Percentiles rank a stretch among this genome's conserved stretches.
These are phyloP conservation scores for Bombus turneri DNA, from an alignment of 1,140 invertebrate species.

Conservation along the genomic window DNA sequence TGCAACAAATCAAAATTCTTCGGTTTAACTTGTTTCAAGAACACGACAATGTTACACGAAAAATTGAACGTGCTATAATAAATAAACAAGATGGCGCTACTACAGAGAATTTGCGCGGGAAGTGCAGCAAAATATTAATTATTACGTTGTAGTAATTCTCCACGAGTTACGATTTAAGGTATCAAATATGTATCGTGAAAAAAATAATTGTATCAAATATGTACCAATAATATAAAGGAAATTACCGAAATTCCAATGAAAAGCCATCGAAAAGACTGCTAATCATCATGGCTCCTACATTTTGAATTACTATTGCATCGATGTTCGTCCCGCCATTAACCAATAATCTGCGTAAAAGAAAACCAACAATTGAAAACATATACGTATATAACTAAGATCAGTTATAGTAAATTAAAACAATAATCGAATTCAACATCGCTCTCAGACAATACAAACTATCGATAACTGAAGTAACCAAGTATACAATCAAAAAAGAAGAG, in stretches of 20 bases:
- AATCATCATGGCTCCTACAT: neutral
- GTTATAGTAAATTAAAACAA: too few species aligned
- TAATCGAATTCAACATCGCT: too few species aligned
- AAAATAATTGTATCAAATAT: too few species aligned
- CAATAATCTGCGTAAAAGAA: too few species aligned
- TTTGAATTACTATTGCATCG: neutral
- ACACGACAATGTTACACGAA: neutral
- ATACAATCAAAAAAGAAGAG: too few species aligned
- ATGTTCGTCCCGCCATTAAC: neutral
- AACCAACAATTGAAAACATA: too few species aligned
- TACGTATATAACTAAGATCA: too few species aligned
- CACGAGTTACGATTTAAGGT: neutral
- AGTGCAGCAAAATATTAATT: neutral
- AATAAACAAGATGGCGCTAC: neutral
- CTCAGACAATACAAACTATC: too few species aligned
- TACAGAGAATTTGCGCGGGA: neutral
- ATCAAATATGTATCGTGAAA: neutral
- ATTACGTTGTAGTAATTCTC: neutral
- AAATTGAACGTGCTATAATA: neutral
- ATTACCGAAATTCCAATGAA: neutral
- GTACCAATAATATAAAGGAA: neutral
- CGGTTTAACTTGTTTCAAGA: neutral
- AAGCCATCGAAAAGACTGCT: neutral
- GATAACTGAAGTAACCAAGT: too few species aligned
- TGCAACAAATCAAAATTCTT: neutral